Conservation (phyloP, 1,140 invertebrate species). For the Theocolax elegans region DNA sequence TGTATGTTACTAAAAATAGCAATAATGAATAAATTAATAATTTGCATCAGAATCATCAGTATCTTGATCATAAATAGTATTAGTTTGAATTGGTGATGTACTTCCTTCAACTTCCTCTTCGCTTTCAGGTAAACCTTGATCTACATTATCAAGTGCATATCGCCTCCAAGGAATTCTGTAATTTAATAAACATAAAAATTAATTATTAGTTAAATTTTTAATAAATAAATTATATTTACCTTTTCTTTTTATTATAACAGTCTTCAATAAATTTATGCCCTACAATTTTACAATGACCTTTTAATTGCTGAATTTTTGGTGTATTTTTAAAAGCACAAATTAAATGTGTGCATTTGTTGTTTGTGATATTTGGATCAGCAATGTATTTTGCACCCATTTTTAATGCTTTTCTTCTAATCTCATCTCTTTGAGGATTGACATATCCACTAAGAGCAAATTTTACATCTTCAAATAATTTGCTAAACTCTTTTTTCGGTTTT, state of each 20-base stretch:
- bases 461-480: constrained; percentile 56
- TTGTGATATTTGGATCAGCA: constrained; percentile 59
- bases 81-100: constrained; percentile 35
- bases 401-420: constrained; percentile 60
- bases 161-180: constrained; percentile 62
- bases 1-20: no score
- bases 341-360: constrained; percentile 60
- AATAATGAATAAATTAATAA: constrained; percentile 42
- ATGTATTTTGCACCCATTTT: constrained; percentile 63
- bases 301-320: constrained; percentile 60
- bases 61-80: constrained; percentile 53
- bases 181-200: constrained; percentile 32
- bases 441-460: constrained; percentile 64
- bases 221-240: constrained; percentile 49
- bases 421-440: constrained; percentile 63
- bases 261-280: constrained; percentile 61
- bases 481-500: constrained; percentile 53
- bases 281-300: constrained; percentile 59
- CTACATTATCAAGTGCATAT: constrained; percentile 57
- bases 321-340: constrained; percentile 66
- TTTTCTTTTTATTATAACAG: constrained; percentile 58
- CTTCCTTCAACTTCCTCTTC: constrained; percentile 61
- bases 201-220: constrained; percentile 13
- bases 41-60: constrained; percentile 57
- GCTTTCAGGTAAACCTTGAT: constrained; percentile 56